Base-by-base conservation (phyloP, 2,113 vertebrate species). In the Dipodomys spectabilis region DNA sequence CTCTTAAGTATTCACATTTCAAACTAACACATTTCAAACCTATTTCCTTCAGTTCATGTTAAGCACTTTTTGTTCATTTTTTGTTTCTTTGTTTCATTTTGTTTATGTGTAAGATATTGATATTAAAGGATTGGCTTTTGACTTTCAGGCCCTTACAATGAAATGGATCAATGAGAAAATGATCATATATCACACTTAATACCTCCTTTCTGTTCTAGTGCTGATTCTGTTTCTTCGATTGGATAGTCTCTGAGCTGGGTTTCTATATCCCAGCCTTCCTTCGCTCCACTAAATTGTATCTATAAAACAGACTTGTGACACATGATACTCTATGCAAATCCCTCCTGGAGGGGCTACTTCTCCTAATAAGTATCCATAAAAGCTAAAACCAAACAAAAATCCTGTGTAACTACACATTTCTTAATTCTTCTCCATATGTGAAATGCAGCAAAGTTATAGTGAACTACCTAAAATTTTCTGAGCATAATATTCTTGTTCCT, bases 281-380 rank as follows among this genome's bases (percentile, higher is more conserved):
- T 49, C 49, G 12, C 49, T 49, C 12, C 49, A 49, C 49, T 49
- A 49, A 49, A 49, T 12, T 49, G 49, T 11, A 9, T 49, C 49
- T 49, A 49, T 49, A 49, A 49, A 49, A 49, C 49, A 49, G 9
- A 49, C 12, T 12, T 49, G 49, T 49, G 49, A 49, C 49, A 49
- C 49, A 12, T 49, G 9, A 49, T 49, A 49, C 49, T 49, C 49
- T 49, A 9, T 49, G 49, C 12, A 49, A 49, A 49, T 49, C 49
- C 49, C 1, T 45, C 28, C 12, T 32, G n/a, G 4, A 5, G 4
- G 2, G 19, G 10, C 0, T 27, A 15, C 22, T 2, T n/a, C 30
- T 77, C 10, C 23, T 5, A 8, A 20, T 44, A 85, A 57, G 4
- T n/a, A 23, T 20, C 18, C 44, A 27, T 44, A 72, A 69, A 12